Conservation (phyloP, 2,797 vertebrate genomes). For the Rhyacichthys aspro region DNA sequence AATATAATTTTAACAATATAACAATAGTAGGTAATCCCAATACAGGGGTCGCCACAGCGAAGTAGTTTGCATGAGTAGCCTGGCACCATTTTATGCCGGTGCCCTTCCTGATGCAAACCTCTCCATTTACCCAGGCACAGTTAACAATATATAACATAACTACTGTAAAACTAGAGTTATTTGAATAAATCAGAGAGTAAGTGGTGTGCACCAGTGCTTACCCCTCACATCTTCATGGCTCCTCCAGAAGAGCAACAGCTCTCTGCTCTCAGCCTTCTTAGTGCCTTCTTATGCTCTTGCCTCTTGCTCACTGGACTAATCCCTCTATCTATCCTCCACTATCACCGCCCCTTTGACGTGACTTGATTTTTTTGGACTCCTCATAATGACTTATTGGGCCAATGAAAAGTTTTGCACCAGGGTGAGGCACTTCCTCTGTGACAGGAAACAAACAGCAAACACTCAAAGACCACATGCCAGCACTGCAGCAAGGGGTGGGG, state of each 20-base stretch:
- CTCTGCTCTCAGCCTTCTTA: constrained; percentile 22
- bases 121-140: no score
- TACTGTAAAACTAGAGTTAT: no score
- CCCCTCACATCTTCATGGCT: no score
- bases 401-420: constrained; percentile 69
- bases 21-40: no score
- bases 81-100: no score
- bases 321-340: constrained; percentile 67
- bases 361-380: constrained; percentile 23
- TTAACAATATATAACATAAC: no score
- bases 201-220: no score
- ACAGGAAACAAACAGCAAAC: constrained; percentile 80
- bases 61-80: no score
- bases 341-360: constrained; percentile 1
- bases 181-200: no score
- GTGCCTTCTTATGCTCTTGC: constrained; percentile 29
- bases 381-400: constrained; percentile 45
- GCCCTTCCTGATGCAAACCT: no score
- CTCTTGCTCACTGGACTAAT: constrained; percentile 28
- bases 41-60: no score
- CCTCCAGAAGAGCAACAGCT: neutral
- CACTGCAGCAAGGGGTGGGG: neutral
- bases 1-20: no score
- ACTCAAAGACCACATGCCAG: constrained; percentile 46
- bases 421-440: constrained; percentile 84